A percentile compares a stretch with the other conserved stretches of the same genome.
Conservation (phyloP, 2,113 vertebrate genomes). For the Nothoprocta pentlandii region DNA sequence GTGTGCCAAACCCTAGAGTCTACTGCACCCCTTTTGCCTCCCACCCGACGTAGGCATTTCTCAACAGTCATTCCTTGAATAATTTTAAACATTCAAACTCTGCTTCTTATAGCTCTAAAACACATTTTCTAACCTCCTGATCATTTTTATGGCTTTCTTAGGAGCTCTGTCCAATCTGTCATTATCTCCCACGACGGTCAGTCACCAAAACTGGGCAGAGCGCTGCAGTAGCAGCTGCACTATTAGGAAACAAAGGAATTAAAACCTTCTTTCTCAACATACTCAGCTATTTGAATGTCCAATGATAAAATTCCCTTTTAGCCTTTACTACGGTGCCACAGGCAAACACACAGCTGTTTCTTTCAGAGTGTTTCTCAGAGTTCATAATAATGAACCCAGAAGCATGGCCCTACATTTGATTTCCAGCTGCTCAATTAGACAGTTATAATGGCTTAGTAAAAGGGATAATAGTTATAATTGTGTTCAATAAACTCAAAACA, state of each 20-base stretch:
- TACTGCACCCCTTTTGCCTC: neutral
- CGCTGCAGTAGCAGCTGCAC: neutral
- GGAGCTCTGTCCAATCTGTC: neutral
- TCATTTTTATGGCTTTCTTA: neutral
- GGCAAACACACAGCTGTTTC: neutral
- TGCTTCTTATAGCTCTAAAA: neutral
- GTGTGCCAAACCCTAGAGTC: neutral
- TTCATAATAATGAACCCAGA: neutral
- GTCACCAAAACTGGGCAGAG: neutral
- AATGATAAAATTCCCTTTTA: neutral
- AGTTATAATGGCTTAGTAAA: neutral
- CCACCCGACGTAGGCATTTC: accelerated
- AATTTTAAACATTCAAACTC: neutral
- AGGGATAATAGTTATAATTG: neutral
- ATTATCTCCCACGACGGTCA: neutral
- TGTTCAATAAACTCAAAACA: neutral
- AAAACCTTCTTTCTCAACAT: neutral
- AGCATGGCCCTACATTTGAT: neutral
- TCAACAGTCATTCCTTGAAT: neutral
- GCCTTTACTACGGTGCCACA: neutral
- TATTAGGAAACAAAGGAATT: neutral
- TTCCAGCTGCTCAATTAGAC: neutral
- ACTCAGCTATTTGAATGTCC: neutral
- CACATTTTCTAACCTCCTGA: neutral
- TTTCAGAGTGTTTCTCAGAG: neutral